phyloP scores from a whole-genome alignment of 2,113 vertebrate genomes.

The Choloepus hoffmanni region DNA sequence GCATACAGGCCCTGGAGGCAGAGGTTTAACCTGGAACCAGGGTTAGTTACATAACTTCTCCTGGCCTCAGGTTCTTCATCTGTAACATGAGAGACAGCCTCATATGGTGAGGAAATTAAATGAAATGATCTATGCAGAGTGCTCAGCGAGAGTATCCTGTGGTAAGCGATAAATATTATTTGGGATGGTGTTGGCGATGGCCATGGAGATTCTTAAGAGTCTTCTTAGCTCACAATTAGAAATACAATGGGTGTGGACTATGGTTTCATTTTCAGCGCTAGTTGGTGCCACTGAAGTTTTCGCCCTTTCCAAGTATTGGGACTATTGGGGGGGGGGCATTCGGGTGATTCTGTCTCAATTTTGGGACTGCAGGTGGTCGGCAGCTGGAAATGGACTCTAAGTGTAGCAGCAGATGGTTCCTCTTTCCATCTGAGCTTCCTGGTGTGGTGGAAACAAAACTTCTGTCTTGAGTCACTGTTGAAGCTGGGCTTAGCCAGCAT shows the following conservation, averaged over 20 bases:
- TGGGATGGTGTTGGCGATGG: background rate
- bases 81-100: background rate
- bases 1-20: background rate
- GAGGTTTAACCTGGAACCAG: background rate
- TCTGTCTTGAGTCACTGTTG: conserved; percentile 57
- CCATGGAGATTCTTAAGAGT: background rate
- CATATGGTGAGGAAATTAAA: background rate
- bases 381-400: background rate
- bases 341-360: background rate
- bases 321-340: no score
- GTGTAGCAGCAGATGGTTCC: background rate
- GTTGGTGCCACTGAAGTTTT: background rate
- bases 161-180: background rate
- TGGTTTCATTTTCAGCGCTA: background rate
- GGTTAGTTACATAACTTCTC: background rate
- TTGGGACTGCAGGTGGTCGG: background rate
- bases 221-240: background rate
- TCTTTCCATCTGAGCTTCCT: background rate
- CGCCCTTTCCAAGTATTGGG: background rate
- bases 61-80: background rate
- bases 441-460: conserved; percentile 42
- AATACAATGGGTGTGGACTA: background rate
- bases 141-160: background rate
- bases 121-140: background rate
- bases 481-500: background rate